These are phyloP conservation scores for Hypomecis atomaria DNA, from an alignment of 2,888 invertebrate genomes.

Conservation along the genomic window DNA sequence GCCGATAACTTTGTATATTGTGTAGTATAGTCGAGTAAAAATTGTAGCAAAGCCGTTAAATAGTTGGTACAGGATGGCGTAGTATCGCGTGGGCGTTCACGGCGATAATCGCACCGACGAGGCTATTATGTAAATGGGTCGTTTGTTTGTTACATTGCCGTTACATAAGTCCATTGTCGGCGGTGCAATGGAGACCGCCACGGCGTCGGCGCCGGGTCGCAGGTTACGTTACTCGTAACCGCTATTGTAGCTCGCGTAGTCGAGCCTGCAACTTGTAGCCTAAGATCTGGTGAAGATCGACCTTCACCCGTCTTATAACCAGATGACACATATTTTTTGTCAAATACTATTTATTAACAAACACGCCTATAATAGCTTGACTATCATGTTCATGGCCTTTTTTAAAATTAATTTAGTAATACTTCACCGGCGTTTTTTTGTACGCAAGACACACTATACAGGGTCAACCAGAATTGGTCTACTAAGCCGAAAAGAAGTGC, in stretches of 20 bases:
- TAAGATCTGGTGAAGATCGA: not conserved
- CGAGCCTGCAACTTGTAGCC: slow-evolving; percentile 15
- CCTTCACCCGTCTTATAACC: no score
- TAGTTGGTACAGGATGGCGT: slow-evolving; percentile 39
- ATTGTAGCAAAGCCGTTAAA: slow-evolving; percentile 35
- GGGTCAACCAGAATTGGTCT: no score
- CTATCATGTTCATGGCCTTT: no score
- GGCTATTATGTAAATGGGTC: slow-evolving; percentile 79
- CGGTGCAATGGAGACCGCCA: slow-evolving; percentile 61
- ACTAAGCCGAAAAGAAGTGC: no score
- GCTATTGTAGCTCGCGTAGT: slow-evolving; percentile 31
- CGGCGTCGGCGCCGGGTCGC: slow-evolving; percentile 56
- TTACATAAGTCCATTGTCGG: slow-evolving; percentile 73
- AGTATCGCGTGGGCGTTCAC: slow-evolving; percentile 60
- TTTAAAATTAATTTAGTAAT: no score
- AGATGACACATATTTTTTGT: no score
- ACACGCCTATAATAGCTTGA: no score
- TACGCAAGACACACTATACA: no score
- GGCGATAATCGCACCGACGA: slow-evolving; percentile 70
- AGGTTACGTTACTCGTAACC: slow-evolving; percentile 66
- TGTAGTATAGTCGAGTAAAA: slow-evolving; percentile 24
- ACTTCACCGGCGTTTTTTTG: no score
- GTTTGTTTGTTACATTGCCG: slow-evolving; percentile 74
- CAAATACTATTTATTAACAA: no score
- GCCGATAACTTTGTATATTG: not conserved